Conservation (phyloP, 2,888 invertebrate genomes). For the Pyrgus malvae region DNA sequence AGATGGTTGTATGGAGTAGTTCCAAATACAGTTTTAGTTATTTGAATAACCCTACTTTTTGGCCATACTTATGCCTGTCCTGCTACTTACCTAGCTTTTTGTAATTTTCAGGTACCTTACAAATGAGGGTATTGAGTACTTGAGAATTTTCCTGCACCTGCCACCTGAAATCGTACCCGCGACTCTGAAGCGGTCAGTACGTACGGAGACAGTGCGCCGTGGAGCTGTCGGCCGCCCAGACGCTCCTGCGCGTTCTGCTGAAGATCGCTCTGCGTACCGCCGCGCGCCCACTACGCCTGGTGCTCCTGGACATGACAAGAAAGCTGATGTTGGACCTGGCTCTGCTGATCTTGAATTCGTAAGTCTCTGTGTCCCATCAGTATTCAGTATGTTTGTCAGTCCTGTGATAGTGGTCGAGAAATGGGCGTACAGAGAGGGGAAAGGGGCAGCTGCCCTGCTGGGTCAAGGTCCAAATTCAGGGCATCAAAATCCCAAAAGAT, state of each 20-base stretch:
- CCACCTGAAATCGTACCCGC: slow-evolving; percentile 99
- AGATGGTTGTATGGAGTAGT: too few species aligned
- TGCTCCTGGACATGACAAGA: slow-evolving; percentile 91
- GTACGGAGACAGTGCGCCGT: slow-evolving; percentile 92
- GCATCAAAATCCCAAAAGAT: too few species aligned
- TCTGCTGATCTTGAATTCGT: slow-evolving; percentile 95
- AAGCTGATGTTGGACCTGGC: slow-evolving; percentile 98
- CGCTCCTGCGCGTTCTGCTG: slow-evolving; percentile 88
- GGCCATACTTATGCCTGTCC: too few species aligned
- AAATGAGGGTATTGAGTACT: slow-evolving; percentile 98
- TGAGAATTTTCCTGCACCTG: slow-evolving; percentile 96
- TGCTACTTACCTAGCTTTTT: too few species aligned
- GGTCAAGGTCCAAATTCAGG: too few species aligned
- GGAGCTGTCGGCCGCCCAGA: slow-evolving; percentile 86
- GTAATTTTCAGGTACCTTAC: slow-evolving; percentile 89
- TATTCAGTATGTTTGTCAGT: too few species aligned
- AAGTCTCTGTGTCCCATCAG: too few species aligned
- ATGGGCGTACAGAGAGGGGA: too few species aligned
- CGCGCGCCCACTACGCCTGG: slow-evolving; percentile 85
- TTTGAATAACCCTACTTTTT: too few species aligned
- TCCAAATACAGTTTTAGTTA: too few species aligned
- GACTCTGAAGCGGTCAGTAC: slow-evolving; percentile 95
- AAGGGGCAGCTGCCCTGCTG: too few species aligned
- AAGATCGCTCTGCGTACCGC: slow-evolving; percentile 92
- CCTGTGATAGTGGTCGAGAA: too few species aligned